Evolutionary conservation across 2,113 vertebrate species (phyloP).

Genomic region (Etheostoma spectabile): DNA sequence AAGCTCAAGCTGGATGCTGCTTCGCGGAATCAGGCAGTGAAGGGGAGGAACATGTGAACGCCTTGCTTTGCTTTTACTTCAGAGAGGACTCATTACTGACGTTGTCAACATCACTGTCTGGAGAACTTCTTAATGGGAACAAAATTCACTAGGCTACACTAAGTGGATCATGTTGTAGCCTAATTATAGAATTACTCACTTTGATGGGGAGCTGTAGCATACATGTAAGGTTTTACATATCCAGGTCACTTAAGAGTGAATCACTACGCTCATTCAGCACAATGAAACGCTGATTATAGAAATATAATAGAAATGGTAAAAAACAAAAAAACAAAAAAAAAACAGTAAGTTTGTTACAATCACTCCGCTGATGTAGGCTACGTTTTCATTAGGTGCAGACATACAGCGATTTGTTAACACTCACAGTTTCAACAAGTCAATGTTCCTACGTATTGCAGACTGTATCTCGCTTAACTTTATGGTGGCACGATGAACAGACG

Average conservation of each 20-base stretch:
- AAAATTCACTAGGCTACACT: neutral
- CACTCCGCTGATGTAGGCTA: neutral
- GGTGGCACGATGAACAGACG: conserved; percentile 1
- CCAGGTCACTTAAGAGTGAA: neutral
- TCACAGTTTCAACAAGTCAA: conserved; percentile 19
- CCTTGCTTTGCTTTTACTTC: conserved; percentile 11
- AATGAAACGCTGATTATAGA: neutral
- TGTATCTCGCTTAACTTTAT: conserved; percentile 1
- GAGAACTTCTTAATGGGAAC: neutral
- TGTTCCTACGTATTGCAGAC: neutral
- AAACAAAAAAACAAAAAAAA: too few relatives aligned
- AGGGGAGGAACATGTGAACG: conserved; percentile 5
- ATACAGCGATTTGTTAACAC: neutral
- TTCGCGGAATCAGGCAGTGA: conserved; percentile 12
- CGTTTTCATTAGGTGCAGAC: neutral
- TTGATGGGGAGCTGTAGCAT: neutral
- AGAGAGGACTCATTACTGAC: neutral
- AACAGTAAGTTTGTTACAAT: neutral
- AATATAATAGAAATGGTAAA: too few relatives aligned
- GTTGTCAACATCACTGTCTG: neutral
- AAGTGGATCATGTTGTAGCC: neutral
- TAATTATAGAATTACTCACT: neutral
- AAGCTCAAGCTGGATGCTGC: conserved; percentile 21
- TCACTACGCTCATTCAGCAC: neutral
- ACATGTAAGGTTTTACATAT: neutral